A percentile compares a stretch with the other conserved stretches of the same genome.
Evolutionary conservation across 2,888 invertebrate genomes (phyloP).

Genomic region (Xylophagus ater): DNA sequence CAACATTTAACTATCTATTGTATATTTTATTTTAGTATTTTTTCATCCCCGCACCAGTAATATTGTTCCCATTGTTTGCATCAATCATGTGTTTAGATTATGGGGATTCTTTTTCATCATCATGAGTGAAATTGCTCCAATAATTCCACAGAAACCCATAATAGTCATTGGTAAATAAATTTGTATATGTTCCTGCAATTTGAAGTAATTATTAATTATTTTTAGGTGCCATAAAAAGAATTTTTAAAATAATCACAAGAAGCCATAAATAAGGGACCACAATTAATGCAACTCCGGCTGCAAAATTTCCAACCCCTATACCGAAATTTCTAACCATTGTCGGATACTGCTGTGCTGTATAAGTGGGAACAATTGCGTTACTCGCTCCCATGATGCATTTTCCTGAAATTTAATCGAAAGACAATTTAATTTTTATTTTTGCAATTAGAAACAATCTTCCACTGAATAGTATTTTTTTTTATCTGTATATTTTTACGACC

Average conservation of each 20-base stretch:
- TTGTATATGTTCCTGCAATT: constrained; percentile 38
- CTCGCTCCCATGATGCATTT: constrained; percentile 67
- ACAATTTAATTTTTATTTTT: constrained; percentile 15
- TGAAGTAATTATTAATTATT: constrained; percentile 4
- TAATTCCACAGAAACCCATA: constrained; percentile 42
- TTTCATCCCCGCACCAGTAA: no score
- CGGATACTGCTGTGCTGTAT: constrained; percentile 60
- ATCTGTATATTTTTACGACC: neutral
- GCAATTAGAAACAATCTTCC: neutral
- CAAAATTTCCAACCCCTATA: constrained; percentile 61
- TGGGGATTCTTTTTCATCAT: constrained; percentile 41
- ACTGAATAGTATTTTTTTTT: constrained; percentile 1
- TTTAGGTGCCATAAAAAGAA: constrained; percentile 10
- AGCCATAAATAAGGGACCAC: constrained; percentile 68
- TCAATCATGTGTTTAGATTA: neutral
- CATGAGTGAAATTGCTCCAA: constrained; percentile 42
- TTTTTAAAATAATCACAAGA: constrained; percentile 45
- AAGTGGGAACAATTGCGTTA: constrained; percentile 67
- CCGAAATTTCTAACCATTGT: constrained; percentile 59
- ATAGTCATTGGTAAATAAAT: constrained; percentile 42
- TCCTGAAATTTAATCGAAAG: constrained; percentile 30
- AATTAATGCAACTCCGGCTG: constrained; percentile 65
- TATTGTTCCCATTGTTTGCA: neutral
- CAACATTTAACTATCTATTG: neutral
- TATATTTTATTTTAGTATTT: neutral